phyloP scores from a whole-genome alignment of 2,888 invertebrate genomes.

The Prosapia bicincta region DNA sequence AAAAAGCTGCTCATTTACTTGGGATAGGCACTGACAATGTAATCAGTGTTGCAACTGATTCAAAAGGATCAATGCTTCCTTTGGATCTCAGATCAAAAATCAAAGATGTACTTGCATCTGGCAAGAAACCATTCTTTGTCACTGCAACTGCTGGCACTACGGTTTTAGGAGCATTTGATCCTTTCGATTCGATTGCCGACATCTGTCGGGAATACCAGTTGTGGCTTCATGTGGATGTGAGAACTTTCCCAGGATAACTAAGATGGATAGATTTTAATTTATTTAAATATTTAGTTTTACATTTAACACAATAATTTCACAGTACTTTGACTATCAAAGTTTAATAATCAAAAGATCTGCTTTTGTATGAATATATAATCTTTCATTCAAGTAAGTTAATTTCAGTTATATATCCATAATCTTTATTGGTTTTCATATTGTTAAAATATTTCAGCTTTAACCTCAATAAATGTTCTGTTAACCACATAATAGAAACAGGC shows the following conservation, averaged over 20 bases:
- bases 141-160: conserved; percentile 79
- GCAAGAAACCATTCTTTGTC: conserved; percentile 62
- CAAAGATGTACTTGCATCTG: conserved; percentile 47
- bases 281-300: too few relatives aligned
- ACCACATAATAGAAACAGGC: too few relatives aligned
- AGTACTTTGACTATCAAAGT: too few relatives aligned
- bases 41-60: conserved; percentile 62
- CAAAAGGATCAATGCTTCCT: conserved; percentile 62
- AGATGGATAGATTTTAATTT: too few relatives aligned
- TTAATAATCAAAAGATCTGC: too few relatives aligned
- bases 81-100: conserved; percentile 59
- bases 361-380: too few relatives aligned
- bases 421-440: too few relatives aligned
- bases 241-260: conserved; percentile 40
- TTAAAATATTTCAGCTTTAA: too few relatives aligned
- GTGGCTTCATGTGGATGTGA: conserved; percentile 82
- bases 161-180: conserved; percentile 80
- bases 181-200: conserved; percentile 61
- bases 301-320: too few relatives aligned
- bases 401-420: too few relatives aligned
- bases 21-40: conserved; percentile 78
- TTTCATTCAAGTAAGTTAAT: too few relatives aligned
- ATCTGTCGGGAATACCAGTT: conserved; percentile 63
- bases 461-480: too few relatives aligned
- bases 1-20: conserved; percentile 76